A percentile compares a stretch with the other conserved stretches of the same genome.
Conservation (phyloP, 2,113 vertebrate genomes). For the Dendrocopos noguchii region DNA sequence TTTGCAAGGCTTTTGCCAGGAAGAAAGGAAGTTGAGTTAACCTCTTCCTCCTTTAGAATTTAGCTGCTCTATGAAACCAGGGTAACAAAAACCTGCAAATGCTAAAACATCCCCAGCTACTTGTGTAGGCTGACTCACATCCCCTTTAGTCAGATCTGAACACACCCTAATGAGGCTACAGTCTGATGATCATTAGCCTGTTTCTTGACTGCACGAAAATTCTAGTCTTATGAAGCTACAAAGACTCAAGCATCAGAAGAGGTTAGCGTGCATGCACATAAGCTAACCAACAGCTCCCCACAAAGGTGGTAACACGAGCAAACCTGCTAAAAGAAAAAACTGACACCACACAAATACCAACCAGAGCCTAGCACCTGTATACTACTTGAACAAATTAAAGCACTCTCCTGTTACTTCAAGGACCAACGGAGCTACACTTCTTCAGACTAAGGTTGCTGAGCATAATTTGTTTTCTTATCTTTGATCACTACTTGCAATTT, state of each 20-base stretch:
- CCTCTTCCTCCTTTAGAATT: conserved; percentile 59
- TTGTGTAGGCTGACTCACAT: conserved; percentile 43
- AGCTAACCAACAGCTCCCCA: not conserved
- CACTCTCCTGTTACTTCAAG: not conserved
- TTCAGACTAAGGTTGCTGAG: not conserved
- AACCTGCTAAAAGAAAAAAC: not conserved
- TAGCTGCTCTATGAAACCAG: not conserved
- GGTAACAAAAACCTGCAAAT: conserved; percentile 14
- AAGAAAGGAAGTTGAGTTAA: not conserved
- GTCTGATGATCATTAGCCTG: not conserved
- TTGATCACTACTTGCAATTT: not conserved
- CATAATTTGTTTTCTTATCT: not conserved
- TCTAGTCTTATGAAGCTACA: not conserved
- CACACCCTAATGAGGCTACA: conserved; percentile 12
- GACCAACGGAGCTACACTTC: not conserved
- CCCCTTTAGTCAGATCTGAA: not conserved
- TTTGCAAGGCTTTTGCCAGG: not conserved
- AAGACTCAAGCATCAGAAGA: not conserved
- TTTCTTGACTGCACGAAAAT: not conserved
- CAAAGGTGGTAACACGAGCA: not conserved
- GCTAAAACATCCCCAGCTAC: not conserved
- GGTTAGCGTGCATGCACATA: fast-evolving
- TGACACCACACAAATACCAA: not conserved
- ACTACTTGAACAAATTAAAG: not conserved
- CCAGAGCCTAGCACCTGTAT: not conserved